Percentiles rank a stretch among this genome's conserved stretches.
Conservation (phyloP, 1,140 invertebrate species). For the Drosophila kurseongensis region DNA sequence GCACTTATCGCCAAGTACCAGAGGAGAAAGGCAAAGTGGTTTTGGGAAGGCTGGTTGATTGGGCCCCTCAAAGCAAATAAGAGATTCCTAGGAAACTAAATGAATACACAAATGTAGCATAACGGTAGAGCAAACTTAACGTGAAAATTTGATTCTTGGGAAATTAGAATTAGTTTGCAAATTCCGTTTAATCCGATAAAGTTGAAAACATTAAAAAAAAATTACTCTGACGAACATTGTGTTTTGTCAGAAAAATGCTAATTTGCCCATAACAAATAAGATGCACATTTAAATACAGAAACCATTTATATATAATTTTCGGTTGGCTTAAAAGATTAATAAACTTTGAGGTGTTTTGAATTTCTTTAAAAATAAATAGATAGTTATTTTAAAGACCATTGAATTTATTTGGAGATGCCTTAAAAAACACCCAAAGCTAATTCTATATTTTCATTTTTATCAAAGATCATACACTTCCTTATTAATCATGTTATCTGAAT, state of each 20-base stretch:
- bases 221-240: constrained; percentile 2
- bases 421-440: background rate
- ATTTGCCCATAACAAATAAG: too few species aligned
- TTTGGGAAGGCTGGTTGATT: background rate
- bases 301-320: too few species aligned
- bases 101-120: constrained; percentile 15
- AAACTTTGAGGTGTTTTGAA: too few species aligned
- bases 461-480: background rate
- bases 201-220: constrained; percentile 7
- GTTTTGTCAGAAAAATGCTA: background rate
- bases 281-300: too few species aligned
- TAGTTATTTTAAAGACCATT: background rate
- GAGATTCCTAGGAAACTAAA: constrained; percentile 40
- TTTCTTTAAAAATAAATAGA: too few species aligned
- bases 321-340: too few species aligned
- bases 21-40: background rate
- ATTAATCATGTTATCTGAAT: background rate
- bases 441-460: background rate
- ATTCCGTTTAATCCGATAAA: background rate
- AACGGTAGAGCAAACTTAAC: background rate
- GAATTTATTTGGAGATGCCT: background rate
- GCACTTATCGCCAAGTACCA: constrained; percentile 38
- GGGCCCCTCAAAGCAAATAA: constrained; percentile 15
- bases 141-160: constrained; percentile 19
- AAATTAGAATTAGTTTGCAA: constrained; percentile 18